Base-by-base conservation (phyloP, 2,888 invertebrate genomes). In the Oscheius sp. region DNA sequence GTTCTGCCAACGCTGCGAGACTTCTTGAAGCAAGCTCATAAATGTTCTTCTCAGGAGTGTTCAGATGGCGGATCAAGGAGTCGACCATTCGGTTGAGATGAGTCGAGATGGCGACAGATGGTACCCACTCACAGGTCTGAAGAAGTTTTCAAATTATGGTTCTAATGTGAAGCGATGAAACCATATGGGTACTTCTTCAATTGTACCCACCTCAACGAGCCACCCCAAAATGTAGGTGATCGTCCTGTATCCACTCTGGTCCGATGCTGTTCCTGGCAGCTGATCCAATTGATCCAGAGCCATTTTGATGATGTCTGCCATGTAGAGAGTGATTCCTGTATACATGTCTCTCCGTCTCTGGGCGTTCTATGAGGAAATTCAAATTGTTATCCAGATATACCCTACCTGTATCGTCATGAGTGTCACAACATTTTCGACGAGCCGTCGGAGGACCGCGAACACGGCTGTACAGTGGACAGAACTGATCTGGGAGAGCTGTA, bases 21-120 rank as follows among this genome's bases (percentile, higher is more conserved):
- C 83, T 82, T 1, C 59, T 70, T 1, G 85, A 85, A 9, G 86
- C 82, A n/a, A 75, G 74, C 53, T 85, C 84, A 78, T 86, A 86
- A 42, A 79, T 78, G 21, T 62, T 63, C 35, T 51, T 59, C 13
- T 70, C 66, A n/a, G 78, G 68, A 1, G 71, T 74, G 35, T 73
- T 60, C 66, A 78, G 65, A 62, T 74, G 62, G 37, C 60, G 60
- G n/a, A 70, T 37, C 7, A 74, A 29, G 7, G 48, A 21, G 53
- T 74, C 70, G 42, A 74, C 70, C 55, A 74, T 33, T 51, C 62
- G 13, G 33, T 62, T 70, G 10, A 74, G 57, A 60, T 62, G 66
- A 48, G 51, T n/a, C 11, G 57, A 35, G 9, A 74, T 4, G 32
- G 50, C 21, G 1, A 29, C 10, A 47, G 66, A 66, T n/a, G 74